These are phyloP conservation scores for Syngnathoides biaculeatus DNA, from an alignment of 2,113 vertebrate species.

Conservation along the genomic window DNA sequence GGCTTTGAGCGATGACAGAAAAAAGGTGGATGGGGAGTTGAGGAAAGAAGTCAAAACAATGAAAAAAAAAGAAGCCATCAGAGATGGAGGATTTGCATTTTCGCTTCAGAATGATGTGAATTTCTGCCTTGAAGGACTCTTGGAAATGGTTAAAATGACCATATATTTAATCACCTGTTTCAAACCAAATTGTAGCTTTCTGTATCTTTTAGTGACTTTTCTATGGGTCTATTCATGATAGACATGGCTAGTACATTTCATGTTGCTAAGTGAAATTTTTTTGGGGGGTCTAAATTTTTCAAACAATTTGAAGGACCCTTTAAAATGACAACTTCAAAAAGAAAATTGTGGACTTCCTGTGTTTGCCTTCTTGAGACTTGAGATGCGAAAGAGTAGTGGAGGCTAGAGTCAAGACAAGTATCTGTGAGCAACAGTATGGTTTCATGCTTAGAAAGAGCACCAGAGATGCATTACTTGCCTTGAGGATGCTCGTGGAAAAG, in stretches of 20 bases:
- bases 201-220: neutral
- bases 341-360: neutral
- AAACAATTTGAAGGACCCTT: neutral
- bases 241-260: neutral
- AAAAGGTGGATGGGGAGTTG: conserved; percentile 10
- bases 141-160: neutral
- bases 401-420: no score
- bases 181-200: neutral
- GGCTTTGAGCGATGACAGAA: conserved; percentile 13
- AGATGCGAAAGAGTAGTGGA: no score
- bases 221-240: neutral
- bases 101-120: conserved; percentile 82
- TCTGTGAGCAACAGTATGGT: no score
- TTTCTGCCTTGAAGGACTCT: neutral
- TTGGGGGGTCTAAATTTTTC: no score
- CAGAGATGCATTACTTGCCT: no score
- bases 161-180: neutral
- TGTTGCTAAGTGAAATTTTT: neutral
- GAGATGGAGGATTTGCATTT: conserved; percentile 15
- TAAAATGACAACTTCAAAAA: neutral
- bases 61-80: neutral
- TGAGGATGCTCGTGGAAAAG: no score
- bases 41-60: conserved; percentile 14
- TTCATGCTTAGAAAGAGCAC: no score
- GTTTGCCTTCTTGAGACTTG: neutral